Evolutionary conservation across 2,113 vertebrate species (phyloP), one percentile per base, ranked within the genome.

Genomic region (Rhipidura dahli): DNA sequence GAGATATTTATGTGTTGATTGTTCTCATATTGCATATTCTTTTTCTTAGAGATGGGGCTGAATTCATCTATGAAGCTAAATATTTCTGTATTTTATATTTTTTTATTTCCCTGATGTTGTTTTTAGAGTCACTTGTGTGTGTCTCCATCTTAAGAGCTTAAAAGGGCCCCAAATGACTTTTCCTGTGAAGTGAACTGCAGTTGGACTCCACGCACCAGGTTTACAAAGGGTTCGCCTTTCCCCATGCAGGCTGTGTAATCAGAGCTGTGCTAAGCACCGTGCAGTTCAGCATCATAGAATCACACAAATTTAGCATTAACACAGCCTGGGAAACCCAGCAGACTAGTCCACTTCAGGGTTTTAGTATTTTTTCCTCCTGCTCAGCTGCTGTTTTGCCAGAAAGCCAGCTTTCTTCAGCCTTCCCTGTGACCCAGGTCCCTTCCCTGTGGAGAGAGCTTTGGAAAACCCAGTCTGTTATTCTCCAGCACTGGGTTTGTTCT

Each of bases 391-490:
- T 71, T 83, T 61, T 88, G 77, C 94, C 93, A 94, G 87, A 88
- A 90, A 83, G n/a, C 39, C 87, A 81, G 83, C 54, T 96, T 91
- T 60, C 87, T 66, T 70, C 75, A 86, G 63, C 60, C 76, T 81
- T 66, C 22, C 44, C 18, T 35, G 49, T 78, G 87, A 94, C 57
- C 78, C 47, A 42, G 82, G 75, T 77, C 87, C 65, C 50, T 91
- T 93, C 75, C 79, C 84, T 2, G 4, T 19, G 64, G 93, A 90
- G 71, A 90, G 81, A 54, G 64, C 51, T 83, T 47, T 93, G 96
- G 95, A 97, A 96, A 96, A 93, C 66, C 45, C 39, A 47, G 16
- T 39, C 37, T 80, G 59, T 56, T 86, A 15, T 66, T 94, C 93
- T 90, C 93, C 88, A 64, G 3, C 50, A 24, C 60, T 6, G 7